Evolutionary conservation across 2,888 invertebrate species (phyloP), one percentile per base, ranked within the genome.

Genomic region (Agriotes lineatus): DNA sequence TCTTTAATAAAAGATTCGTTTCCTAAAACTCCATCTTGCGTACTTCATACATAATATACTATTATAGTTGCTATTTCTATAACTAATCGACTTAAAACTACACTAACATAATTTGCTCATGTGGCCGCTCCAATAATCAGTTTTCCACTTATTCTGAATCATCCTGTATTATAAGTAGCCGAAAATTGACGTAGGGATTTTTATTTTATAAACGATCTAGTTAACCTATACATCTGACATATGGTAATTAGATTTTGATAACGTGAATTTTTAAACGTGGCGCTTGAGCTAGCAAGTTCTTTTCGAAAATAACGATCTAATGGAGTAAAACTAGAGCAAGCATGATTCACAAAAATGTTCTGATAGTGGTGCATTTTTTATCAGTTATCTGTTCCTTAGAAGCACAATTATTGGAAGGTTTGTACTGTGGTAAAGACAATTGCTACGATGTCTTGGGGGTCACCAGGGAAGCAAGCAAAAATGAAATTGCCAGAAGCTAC

Each of bases 371-470:
- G 6, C 64, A 70, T 67, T 69, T 74, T 48, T 64, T 67, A 58
- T 64, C 71, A 33, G 65, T 73, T 33, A 71, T 71, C 33, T 71
- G 67, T 50, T 68, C 68, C 10, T 48, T 72, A 56, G 68, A 85
- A 76, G 87, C 86, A 74, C 88, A 89, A 77, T 83, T 92, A 63
- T 84, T 92, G 7, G 94, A 94, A 84, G 94, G 94, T 7, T 86
- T 96, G 72, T 96, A 96, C 80, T 96, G 96, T 85, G 96, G 96
- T 42, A 90, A 90, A 84, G 88, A 91, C 69, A 94, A 95, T 82
- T 96, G 96, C 82, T 96, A 96, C 84, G 95, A 96, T 84, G 93
- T 95, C 19, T 84, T 95, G 69, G 92, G 90, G 72, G 90, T 95
- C 2, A 89, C 90, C 19, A 76, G 84, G 75, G 82, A 82, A 42